Evolutionary conservation across 2,113 vertebrate genomes (phyloP), one percentile per base, ranked within the genome.

Genomic region (Boleophthalmus pectinirostris): DNA sequence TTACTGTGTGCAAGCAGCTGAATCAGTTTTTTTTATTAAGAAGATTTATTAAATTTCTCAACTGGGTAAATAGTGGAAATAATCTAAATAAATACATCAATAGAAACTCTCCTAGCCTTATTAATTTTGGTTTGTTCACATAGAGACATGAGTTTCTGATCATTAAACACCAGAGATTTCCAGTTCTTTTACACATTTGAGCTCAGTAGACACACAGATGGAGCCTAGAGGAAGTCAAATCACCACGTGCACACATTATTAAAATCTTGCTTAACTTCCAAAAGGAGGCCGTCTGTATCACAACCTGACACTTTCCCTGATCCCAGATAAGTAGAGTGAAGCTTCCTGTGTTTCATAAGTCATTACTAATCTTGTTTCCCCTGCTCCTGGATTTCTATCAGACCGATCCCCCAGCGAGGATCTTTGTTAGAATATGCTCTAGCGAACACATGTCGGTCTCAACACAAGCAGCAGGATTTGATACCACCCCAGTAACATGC

Each of bases 391-490:
- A 66, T 76, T 54, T 46, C 61, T n/a, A 58, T 61, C 33, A 65
- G 43, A 12, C 2, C 49, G 57, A 67, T 75, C 66, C 64, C 51
- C 33, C 64, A 71, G 35, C 24, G 1, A 75, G 65, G 60, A 72
- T 53, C 63, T 66, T 5, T 54, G 46, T 60, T 66, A 25, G 24
- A 21, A 21, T 25, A 53, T 12, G 14, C 68, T 2, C 46, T 3
- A 5, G 49, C 71, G 64, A 57, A 18, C 33, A 13, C 18, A 46
- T 66, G 58, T 54, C 46, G 33, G 47, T 33, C 18, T 15, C 24
- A 72, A 33, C 67, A 68, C 57, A 58, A 65, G 64, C 71, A 70
- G 60, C 73, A 16, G 0, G 53, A 51, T 68, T 66, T 54, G 61
- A 61, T 53, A 67, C 47, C 21, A 38, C n/a, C 15, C 6, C 33